Percentiles rank a stretch among this genome's conserved stretches.
Evolutionary conservation across 1,140 invertebrate species (phyloP).

Genomic region (Nebria ingens): DNA sequence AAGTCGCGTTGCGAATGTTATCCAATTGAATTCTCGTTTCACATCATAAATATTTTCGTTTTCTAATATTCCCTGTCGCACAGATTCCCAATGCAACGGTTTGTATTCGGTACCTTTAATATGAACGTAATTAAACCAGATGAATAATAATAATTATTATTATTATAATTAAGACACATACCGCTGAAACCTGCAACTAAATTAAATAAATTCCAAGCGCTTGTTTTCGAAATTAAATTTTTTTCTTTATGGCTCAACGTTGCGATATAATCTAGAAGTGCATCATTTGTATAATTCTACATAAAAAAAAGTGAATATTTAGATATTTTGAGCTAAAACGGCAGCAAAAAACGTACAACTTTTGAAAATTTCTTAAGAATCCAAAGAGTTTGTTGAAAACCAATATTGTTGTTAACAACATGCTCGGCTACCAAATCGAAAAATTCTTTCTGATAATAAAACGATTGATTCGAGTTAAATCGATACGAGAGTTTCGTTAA

Average conservation of each 20-base stretch:
- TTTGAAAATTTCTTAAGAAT: conserved; percentile 39
- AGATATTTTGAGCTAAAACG: no score
- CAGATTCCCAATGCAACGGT: conserved; percentile 40
- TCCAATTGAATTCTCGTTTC: conserved; percentile 33
- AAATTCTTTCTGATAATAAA: conserved; percentile 47
- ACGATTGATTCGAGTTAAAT: conserved; percentile 33
- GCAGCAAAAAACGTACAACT: conserved; percentile 41
- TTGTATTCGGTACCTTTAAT: conserved; percentile 45
- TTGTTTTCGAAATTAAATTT: conserved; percentile 26
- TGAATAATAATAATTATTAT: conserved; percentile 11
- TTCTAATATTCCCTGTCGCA: conserved; percentile 34
- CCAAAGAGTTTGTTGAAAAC: conserved; percentile 38
- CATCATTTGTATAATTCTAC: conserved; percentile 41
- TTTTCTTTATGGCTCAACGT: conserved; percentile 34
- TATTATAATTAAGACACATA: not conserved
- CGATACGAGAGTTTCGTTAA: conserved; percentile 34
- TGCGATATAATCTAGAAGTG: conserved; percentile 43
- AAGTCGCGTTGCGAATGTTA: conserved; percentile 39
- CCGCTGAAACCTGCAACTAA: not conserved
- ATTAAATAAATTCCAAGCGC: conserved; percentile 31
- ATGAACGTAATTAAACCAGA: no score
- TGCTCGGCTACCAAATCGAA: conserved; percentile 39
- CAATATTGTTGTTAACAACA: conserved; percentile 37
- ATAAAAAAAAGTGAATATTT: conserved; percentile 27
- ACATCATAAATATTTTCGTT: conserved; percentile 27